These are phyloP conservation scores for Liasis olivaceus DNA, from an alignment of 2,797 vertebrate species.

Conservation along the genomic window DNA sequence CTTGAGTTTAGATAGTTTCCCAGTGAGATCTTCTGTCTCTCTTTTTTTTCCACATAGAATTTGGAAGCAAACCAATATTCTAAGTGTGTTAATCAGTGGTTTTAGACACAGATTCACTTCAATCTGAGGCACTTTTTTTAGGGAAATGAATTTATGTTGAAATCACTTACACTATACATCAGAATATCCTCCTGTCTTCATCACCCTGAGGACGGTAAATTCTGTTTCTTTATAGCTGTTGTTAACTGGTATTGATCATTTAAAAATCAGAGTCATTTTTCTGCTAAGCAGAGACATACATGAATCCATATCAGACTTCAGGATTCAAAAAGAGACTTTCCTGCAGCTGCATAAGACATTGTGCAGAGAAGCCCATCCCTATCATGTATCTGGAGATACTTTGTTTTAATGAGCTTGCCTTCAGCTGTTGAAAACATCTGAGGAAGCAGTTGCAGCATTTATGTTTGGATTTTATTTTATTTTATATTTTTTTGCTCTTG, in stretches of 20 bases:
- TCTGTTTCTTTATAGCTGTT: slow-evolving; percentile 46
- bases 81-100: neutral
- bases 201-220: neutral
- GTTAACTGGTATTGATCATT: slow-evolving; percentile 46
- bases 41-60: slow-evolving; percentile 47
- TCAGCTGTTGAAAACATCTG: slow-evolving; percentile 54
- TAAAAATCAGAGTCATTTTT: slow-evolving; percentile 52
- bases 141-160: neutral
- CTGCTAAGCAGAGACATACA: slow-evolving; percentile 37
- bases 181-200: neutral
- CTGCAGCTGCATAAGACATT: slow-evolving; percentile 43
- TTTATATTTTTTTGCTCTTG: slow-evolving; percentile 44
- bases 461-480: slow-evolving; percentile 38
- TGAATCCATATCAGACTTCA: slow-evolving; percentile 37
- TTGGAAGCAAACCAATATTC: slow-evolving; percentile 7
- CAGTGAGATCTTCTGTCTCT: slow-evolving; percentile 41
- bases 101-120: slow-evolving; percentile 8
- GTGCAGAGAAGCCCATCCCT: slow-evolving; percentile 29
- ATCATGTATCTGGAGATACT: slow-evolving; percentile 29
- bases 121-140: neutral
- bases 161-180: neutral
- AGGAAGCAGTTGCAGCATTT: slow-evolving; percentile 47
- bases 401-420: slow-evolving; percentile 54
- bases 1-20: slow-evolving; percentile 60
- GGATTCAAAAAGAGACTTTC: slow-evolving; percentile 34